phyloP scores from a whole-genome alignment of 2,797 vertebrate genomes.

The Spondyliosoma cantharus region DNA sequence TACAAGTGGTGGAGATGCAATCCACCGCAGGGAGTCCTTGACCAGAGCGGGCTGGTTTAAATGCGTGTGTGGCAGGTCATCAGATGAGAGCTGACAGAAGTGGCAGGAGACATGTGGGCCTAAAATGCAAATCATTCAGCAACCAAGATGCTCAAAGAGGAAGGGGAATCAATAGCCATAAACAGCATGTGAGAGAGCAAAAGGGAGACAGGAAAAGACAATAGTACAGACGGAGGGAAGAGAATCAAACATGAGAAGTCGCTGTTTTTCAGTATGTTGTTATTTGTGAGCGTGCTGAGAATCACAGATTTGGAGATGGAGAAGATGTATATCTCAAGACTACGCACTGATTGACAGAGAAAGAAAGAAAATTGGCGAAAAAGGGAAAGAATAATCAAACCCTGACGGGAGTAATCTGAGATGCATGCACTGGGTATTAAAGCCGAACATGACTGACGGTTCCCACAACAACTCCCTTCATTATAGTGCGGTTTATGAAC shows the following conservation, averaged over 20 bases:
- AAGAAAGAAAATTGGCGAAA: slow-evolving; percentile 31
- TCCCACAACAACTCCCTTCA: slow-evolving; percentile 31
- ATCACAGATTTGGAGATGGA: slow-evolving; percentile 14
- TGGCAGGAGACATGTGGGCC: slow-evolving; percentile 54
- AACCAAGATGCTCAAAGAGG: slow-evolving; percentile 27
- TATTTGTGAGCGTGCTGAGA: slow-evolving; percentile 13
- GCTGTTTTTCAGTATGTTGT: slow-evolving; percentile 24
- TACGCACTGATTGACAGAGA: slow-evolving; percentile 41
- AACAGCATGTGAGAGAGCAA: slow-evolving; percentile 29
- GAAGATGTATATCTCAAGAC: slow-evolving; percentile 34
- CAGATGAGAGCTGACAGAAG: slow-evolving; percentile 66
- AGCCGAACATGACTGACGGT: slow-evolving; percentile 40
- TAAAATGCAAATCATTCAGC: slow-evolving; percentile 50
- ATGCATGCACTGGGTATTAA: slow-evolving; percentile 18
- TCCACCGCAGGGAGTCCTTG: slow-evolving; percentile 26
- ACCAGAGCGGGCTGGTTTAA: slow-evolving; percentile 34
- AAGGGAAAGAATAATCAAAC: slow-evolving; percentile 41
- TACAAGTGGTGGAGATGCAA: slow-evolving; percentile 11
- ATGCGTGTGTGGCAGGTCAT: slow-evolving; percentile 54
- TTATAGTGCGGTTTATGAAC: slow-evolving; percentile 21
- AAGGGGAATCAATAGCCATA: slow-evolving; percentile 53
- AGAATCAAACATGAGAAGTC: slow-evolving; percentile 11
- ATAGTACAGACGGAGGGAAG: background rate
- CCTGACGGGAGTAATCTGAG: slow-evolving; percentile 38
- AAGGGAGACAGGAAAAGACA: slow-evolving; percentile 7